Evolutionary conservation across 2,888 invertebrate genomes (phyloP).

Genomic region (Drosophila nr. perissopoda): DNA sequence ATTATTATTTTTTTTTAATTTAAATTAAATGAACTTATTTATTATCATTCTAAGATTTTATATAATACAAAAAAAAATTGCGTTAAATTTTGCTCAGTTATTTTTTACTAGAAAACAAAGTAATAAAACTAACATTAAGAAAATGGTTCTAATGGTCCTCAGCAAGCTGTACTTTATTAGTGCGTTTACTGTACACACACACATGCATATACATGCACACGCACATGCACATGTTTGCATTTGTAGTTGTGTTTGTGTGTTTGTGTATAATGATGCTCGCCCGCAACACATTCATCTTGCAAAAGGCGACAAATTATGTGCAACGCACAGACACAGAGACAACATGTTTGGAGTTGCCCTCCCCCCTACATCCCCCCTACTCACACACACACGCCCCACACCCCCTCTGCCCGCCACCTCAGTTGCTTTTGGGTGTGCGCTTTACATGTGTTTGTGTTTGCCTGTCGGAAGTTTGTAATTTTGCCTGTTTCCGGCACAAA

Average conservation of each 20-base stretch:
- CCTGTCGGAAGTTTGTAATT: conserved; percentile 85
- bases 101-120: background rate
- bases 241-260: conserved; percentile 13
- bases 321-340: conserved; percentile 71
- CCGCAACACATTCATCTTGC: conserved; percentile 76
- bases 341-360: conserved; percentile 56
- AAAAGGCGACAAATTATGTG: conserved; percentile 80
- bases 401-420: background rate
- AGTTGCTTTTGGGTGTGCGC: conserved; percentile 49
- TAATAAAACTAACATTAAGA: too few relatives aligned
- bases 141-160: too few relatives aligned
- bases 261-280: conserved; percentile 51
- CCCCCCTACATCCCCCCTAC: background rate
- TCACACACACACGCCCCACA: too few relatives aligned
- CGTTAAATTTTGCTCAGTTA: background rate
- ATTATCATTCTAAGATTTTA: background rate
- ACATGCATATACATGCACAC: background rate
- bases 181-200: conserved; percentile 2
- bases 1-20: background rate
- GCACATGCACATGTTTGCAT: background rate
- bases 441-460: conserved; percentile 74
- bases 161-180: background rate
- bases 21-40: background rate
- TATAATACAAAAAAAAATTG: background rate
- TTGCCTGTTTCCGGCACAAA: conserved; percentile 83